phyloP scores from a whole-genome alignment of 2,888 invertebrate species.

The Dasysyrphus albostriatus region DNA sequence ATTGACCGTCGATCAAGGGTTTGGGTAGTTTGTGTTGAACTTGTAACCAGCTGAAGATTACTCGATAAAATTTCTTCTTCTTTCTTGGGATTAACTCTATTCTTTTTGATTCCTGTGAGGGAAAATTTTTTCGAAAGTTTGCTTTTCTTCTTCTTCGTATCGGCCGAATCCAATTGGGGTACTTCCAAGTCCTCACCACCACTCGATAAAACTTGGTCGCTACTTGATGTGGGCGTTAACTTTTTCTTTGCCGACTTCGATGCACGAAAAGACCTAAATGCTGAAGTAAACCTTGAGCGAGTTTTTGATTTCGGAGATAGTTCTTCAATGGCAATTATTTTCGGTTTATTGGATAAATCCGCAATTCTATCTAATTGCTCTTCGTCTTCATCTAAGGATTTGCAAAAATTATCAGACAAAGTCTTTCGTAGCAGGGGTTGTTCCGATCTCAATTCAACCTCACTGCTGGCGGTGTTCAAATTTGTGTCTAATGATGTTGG shows the following conservation, averaged over 20 bases:
- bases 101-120: slow-evolving; percentile 79
- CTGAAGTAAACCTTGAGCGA: slow-evolving; percentile 81
- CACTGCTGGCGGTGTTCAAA: slow-evolving; percentile 63
- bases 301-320: slow-evolving; percentile 79
- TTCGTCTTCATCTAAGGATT: slow-evolving; percentile 55
- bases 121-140: slow-evolving; percentile 80
- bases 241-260: slow-evolving; percentile 79
- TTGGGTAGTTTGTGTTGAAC: slow-evolving; percentile 76
- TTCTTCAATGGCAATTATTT: slow-evolving; percentile 70
- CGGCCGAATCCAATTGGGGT: slow-evolving; percentile 21
- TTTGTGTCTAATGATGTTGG: slow-evolving; percentile 68
- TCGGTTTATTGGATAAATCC: slow-evolving; percentile 59
- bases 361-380: slow-evolving; percentile 32
- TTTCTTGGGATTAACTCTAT: slow-evolving; percentile 78
- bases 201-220: slow-evolving; percentile 77
- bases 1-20: slow-evolving; percentile 67
- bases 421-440: slow-evolving; percentile 66
- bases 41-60: slow-evolving; percentile 56
- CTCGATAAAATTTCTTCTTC: slow-evolving; percentile 27
- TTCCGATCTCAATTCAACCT: slow-evolving; percentile 56
- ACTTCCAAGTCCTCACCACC: slow-evolving; percentile 77
- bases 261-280: slow-evolving; percentile 80
- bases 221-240: slow-evolving; percentile 44
- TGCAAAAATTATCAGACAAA: slow-evolving; percentile 68
- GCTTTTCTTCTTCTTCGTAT: slow-evolving; percentile 79